Conservation (phyloP, 1,140 invertebrate genomes). For the Danaus melanippus region DNA sequence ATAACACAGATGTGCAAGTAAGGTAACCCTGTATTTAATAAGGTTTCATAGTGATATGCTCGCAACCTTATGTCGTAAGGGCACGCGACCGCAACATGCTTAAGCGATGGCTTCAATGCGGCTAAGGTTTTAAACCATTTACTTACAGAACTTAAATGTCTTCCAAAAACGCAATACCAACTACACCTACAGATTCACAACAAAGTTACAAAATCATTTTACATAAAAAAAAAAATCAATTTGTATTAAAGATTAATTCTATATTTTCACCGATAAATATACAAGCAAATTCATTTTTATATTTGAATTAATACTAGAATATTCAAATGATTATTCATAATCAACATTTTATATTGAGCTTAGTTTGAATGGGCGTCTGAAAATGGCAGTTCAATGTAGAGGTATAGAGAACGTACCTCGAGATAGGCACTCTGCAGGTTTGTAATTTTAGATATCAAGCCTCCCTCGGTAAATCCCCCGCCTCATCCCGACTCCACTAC, state of each 20-base stretch:
- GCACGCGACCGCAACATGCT: conserved; percentile 51
- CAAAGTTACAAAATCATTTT: no score
- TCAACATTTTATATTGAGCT: conserved; percentile 37
- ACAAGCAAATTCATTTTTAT: no score
- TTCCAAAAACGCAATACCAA: not conserved
- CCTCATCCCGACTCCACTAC: conserved; percentile 44
- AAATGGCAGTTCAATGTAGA: conserved; percentile 59
- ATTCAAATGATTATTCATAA: conserved; percentile 23
- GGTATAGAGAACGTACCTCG: conserved; percentile 48
- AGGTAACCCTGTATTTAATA: conserved; percentile 38
- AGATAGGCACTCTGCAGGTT: conserved; percentile 60
- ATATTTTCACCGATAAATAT: no score
- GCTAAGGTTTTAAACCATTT: conserved; percentile 19
- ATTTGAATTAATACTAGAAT: no score
- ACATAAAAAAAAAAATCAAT: no score
- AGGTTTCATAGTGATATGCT: conserved; percentile 45
- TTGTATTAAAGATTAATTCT: no score
- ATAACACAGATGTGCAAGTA: conserved; percentile 36
- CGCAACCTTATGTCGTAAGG: conserved; percentile 41
- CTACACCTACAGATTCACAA: not conserved
- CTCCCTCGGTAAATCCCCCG: conserved; percentile 43
- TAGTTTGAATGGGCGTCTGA: conserved; percentile 53
- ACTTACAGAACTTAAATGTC: no score
- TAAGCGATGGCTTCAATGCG: conserved; percentile 36
- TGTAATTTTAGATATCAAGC: conserved; percentile 68